Percentiles rank a stretch among this genome's conserved stretches.
These are phyloP conservation scores for Elymnias hypermnestra DNA, from an alignment of 1,140 invertebrate genomes.

Conservation along the genomic window DNA sequence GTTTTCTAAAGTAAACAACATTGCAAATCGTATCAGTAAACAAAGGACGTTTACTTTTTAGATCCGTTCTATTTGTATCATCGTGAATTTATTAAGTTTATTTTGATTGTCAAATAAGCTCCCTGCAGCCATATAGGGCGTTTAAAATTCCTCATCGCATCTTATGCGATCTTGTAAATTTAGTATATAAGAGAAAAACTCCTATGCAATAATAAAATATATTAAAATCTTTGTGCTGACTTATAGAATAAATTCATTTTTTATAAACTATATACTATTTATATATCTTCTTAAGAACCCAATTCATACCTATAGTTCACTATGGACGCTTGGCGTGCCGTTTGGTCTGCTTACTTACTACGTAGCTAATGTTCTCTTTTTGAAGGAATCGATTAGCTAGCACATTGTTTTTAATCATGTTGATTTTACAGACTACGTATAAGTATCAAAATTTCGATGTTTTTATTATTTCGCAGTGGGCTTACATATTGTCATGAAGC, in stretches of 20 bases:
- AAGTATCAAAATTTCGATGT: slow-evolving; percentile 62
- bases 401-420: slow-evolving; percentile 31
- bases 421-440: slow-evolving; percentile 35
- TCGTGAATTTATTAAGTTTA: slow-evolving; percentile 14
- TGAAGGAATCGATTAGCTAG: slow-evolving; percentile 37
- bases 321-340: slow-evolving; percentile 59
- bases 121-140: slow-evolving; percentile 46
- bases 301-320: slow-evolving; percentile 45
- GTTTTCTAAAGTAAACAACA: background rate
- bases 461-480: slow-evolving; percentile 33
- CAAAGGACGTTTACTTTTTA: background rate
- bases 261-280: slow-evolving; percentile 67
- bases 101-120: slow-evolving; percentile 45
- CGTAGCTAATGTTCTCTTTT: slow-evolving; percentile 30
- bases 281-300: slow-evolving; percentile 49
- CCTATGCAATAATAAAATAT: slow-evolving; percentile 74
- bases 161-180: slow-evolving; percentile 62
- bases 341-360: slow-evolving; percentile 58
- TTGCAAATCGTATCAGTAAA: background rate
- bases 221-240: slow-evolving; percentile 75
- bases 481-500: slow-evolving; percentile 54
- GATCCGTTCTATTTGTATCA: background rate
- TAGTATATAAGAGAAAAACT: slow-evolving; percentile 68
- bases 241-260: slow-evolving; percentile 72
- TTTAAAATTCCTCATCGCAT: slow-evolving; percentile 50